Evolutionary conservation across 2,113 vertebrate genomes (phyloP), one percentile per base, ranked within the genome.

Genomic region (crab-eating macaque (Macaca fascicularis)): DNA sequence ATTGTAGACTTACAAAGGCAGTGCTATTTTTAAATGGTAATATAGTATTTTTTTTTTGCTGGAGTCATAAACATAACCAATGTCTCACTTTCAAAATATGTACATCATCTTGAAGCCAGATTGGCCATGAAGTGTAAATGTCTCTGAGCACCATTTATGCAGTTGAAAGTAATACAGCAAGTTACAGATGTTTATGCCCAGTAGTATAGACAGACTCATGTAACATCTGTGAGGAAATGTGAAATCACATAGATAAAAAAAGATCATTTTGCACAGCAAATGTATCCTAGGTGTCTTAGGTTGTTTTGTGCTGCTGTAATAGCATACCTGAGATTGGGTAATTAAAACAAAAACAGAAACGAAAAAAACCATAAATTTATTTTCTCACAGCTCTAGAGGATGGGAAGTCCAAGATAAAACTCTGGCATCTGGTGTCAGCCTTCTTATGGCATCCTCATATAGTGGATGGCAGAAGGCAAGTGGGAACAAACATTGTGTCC

Each of bases 1-100:
- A 95, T 48, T 95, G 43, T 78, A 90, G 69, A 32, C 89, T 96
- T 96, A 97, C 98, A 97, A 96, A 70, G 93, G 67, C 90, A 97
- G 80, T 75, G 59, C 82, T 96, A 55, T 72, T 96, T 97, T 94
- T 98, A 79, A 98, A 97, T 95, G 93, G 83, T 93, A 97, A 67
- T 92, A 35, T 80, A 64, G 35, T 88, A 75, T 72, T 97, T 94
- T 85, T 98, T 98, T 30, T 98, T 55, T 30, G 80, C 85, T 84
- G 84, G 75, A 93, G 38, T 94, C 59, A 35, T 93, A 95, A 95
- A 2, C 59, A 35, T 94, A 74, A 30, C 81, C 89, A 93, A 82
- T 64, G 75, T 93, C n/a, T 98, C 67, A 64, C 52, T 94, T 93
- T 95, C 22, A 75, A 87, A 35, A 64, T 90, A 27, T 8, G 8